These are phyloP conservation scores for Eulithis prunata DNA, from an alignment of 2,888 invertebrate genomes.

Conservation along the genomic window DNA sequence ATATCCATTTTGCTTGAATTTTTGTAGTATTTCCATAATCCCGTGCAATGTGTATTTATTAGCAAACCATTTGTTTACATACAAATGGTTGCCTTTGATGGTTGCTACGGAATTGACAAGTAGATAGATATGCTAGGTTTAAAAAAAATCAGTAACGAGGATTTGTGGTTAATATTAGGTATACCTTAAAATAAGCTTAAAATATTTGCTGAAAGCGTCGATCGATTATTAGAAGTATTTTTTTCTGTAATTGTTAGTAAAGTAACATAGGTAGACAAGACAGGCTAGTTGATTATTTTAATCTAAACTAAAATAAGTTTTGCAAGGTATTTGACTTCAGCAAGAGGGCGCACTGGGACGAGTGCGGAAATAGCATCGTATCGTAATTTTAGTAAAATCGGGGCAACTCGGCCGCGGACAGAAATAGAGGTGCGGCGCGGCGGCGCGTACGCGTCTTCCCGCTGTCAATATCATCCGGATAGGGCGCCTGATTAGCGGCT, in stretches of 20 bases:
- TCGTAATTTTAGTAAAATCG: conserved; percentile 84
- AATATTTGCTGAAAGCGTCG: not conserved
- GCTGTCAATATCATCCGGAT: conserved; percentile 81
- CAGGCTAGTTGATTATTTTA: conserved; percentile 21
- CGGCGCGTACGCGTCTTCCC: conserved; percentile 68
- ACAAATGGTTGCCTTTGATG: conserved; percentile 47
- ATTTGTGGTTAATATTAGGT: conserved; percentile 1
- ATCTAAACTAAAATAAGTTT: conserved; percentile 44
- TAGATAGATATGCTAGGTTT: not conserved
- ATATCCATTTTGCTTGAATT: conserved; percentile 76
- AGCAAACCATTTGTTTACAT: conserved; percentile 50
- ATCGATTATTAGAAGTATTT: too few species aligned
- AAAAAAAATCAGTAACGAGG: conserved; percentile 15
- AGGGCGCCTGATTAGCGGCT: conserved; percentile 76
- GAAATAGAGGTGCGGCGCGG: conserved; percentile 74
- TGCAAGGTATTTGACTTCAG: conserved; percentile 67
- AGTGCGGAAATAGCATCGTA: conserved; percentile 82
- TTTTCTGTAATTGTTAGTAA: not conserved
- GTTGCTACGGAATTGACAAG: conserved; percentile 43
- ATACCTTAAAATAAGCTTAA: not conserved
- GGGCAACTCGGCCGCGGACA: conserved; percentile 82
- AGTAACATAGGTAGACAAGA: conserved; percentile 1
- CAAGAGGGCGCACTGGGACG: conserved; percentile 68
- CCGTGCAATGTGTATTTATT: conserved; percentile 34
- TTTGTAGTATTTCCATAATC: conserved; percentile 71